A percentile compares a stretch with the other conserved stretches of the same genome.
These are phyloP conservation scores for Nipponia nippon DNA, from an alignment of 2,113 vertebrate species.

Conservation along the genomic window DNA sequence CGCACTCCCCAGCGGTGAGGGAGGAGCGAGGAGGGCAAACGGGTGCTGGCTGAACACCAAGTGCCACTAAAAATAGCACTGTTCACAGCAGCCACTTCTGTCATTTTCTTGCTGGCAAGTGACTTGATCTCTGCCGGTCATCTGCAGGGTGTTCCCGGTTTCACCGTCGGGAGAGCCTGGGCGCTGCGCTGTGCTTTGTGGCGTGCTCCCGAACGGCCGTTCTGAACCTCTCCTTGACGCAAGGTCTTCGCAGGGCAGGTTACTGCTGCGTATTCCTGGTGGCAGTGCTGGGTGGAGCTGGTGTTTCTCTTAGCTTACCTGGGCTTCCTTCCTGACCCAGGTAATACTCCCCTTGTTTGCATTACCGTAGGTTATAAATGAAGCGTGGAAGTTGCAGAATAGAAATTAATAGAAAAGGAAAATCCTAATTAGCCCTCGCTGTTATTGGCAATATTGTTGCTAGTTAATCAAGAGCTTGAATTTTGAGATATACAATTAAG, in stretches of 20 bases:
- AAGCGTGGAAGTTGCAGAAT: rapidly evolving
- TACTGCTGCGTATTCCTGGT: rapidly evolving
- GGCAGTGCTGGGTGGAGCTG: background rate
- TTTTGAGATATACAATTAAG: background rate
- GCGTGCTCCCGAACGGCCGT: rapidly evolving
- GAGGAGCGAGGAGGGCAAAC: background rate
- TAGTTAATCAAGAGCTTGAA: background rate
- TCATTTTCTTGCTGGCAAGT: background rate
- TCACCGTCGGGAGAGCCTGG: rapidly evolving
- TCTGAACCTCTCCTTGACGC: rapidly evolving
- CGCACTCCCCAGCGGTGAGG: rapidly evolving
- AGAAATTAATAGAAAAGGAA: background rate
- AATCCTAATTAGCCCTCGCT: background rate
- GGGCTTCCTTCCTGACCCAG: background rate
- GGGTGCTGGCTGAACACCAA: rapidly evolving
- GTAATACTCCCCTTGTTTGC: rapidly evolving
- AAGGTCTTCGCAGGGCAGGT: background rate
- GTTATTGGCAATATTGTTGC: background rate
- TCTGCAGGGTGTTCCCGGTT: background rate
- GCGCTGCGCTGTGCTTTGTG: rapidly evolving
- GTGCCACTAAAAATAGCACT: rapidly evolving
- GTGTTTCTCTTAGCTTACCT: background rate
- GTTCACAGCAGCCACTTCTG: background rate
- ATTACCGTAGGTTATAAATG: rapidly evolving
- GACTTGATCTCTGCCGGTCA: rapidly evolving